Evolutionary conservation across 2,797 vertebrate species (phyloP).

Genomic region (Crocodylus rhombifer): DNA sequence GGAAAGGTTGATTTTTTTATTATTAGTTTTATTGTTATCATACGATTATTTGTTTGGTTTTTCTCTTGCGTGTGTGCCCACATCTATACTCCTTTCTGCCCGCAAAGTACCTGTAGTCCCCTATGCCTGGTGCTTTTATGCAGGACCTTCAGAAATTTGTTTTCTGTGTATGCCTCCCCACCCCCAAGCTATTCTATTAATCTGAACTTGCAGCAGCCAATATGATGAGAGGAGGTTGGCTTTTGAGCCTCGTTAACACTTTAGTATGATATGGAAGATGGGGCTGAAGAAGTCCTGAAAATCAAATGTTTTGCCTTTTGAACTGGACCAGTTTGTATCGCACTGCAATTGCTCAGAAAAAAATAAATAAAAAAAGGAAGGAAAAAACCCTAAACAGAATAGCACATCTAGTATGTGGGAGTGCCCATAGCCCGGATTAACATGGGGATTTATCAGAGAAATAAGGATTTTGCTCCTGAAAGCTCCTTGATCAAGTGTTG

Average conservation of each 20-base stretch:
- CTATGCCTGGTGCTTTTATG: neutral
- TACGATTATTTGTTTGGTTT: constrained; percentile 52
- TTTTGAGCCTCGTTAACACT: neutral
- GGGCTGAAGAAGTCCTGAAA: neutral
- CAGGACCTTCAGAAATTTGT: neutral
- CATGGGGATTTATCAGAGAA: neutral
- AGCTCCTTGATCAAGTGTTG: neutral
- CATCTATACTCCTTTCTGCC: neutral
- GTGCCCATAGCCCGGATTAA: neutral
- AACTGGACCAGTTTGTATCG: neutral
- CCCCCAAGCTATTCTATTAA: neutral
- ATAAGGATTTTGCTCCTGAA: neutral
- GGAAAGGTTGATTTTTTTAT: constrained; percentile 31
- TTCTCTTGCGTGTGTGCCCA: neutral
- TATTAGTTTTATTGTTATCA: constrained; percentile 3
- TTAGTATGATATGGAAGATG: neutral
- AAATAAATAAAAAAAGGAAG: too few relatives aligned
- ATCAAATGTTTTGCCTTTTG: neutral
- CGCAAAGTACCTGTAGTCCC: neutral
- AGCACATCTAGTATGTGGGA: neutral
- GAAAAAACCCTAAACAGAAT: neutral
- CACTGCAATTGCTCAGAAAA: neutral
- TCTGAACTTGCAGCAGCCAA: neutral
- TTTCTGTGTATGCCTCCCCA: neutral
- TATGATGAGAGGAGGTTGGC: fast-evolving